These are phyloP conservation scores for Hoplias malabaricus DNA, from an alignment of 2,113 vertebrate genomes.

Conservation along the genomic window DNA sequence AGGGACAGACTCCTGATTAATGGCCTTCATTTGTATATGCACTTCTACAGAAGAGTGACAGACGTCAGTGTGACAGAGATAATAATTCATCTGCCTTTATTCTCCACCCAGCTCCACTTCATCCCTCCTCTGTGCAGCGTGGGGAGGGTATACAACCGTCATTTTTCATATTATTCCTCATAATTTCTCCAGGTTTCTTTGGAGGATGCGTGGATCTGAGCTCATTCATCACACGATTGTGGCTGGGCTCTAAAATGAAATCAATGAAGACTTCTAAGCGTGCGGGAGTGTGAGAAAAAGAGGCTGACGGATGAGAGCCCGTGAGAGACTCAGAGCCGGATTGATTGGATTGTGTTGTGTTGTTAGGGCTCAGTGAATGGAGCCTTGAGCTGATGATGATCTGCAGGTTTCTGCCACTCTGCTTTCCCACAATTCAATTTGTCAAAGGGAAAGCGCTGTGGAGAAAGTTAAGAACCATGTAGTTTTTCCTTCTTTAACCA, in stretches of 20 bases:
- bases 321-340: slow-evolving; percentile 19
- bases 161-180: slow-evolving; percentile 11
- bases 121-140: slow-evolving; percentile 3
- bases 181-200: slow-evolving; percentile 9
- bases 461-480: neutral
- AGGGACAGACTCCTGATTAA: too few relatives aligned
- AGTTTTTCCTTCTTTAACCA: too few relatives aligned
- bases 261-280: slow-evolving; percentile 50
- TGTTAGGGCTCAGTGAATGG: neutral
- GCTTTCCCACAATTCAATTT: slow-evolving; percentile 24
- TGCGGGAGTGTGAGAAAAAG: slow-evolving; percentile 31
- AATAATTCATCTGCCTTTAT: slow-evolving; percentile 16
- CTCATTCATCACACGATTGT: slow-evolving; percentile 21
- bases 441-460: neutral
- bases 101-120: slow-evolving; percentile 21
- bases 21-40: too few relatives aligned
- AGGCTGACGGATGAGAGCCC: slow-evolving; percentile 40
- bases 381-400: slow-evolving; percentile 9
- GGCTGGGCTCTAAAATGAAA: slow-evolving; percentile 42
- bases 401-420: neutral
- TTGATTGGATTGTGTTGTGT: slow-evolving; percentile 26
- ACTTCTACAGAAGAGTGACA: neutral
- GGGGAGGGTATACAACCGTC: slow-evolving; percentile 5
- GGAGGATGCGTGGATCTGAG: neutral
- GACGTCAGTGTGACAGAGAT: neutral